Conservation (phyloP, 2,113 vertebrate species). For the Mus pahari region DNA sequence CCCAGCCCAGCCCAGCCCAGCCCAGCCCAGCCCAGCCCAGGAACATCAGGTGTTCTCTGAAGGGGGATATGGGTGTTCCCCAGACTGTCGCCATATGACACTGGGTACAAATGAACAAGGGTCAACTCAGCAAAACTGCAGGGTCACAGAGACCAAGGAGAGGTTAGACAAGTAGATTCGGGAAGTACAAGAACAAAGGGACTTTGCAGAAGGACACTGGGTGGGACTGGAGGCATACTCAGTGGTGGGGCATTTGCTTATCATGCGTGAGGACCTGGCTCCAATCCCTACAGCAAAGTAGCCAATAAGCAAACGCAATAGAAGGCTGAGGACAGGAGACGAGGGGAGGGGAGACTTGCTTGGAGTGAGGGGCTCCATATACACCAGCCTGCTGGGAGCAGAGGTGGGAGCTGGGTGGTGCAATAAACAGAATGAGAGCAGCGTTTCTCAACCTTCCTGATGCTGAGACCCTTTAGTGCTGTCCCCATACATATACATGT, state of each 20-base stretch:
- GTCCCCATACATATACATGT: too few species aligned
- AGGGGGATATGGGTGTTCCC: neutral
- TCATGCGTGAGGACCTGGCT: neutral
- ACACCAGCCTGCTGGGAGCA: rapidly evolving
- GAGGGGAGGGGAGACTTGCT: neutral
- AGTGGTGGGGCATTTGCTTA: neutral
- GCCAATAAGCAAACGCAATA: neutral
- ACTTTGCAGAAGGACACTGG: neutral
- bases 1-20: neutral
- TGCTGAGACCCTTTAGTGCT: neutral
- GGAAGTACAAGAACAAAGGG: neutral
- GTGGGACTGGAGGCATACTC: neutral
- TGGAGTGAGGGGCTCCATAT: too few species aligned
- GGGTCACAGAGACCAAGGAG: neutral
- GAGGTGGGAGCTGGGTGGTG: neutral
- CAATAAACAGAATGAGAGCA: neutral
- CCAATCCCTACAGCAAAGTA: neutral
- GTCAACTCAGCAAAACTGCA: neutral
- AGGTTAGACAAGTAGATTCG: neutral
- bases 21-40: neutral
- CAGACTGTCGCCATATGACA: neutral
- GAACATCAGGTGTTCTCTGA: neutral
- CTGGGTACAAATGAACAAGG: neutral
- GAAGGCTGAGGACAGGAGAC: neutral
- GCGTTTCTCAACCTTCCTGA: neutral